Conservation (phyloP, 2,888 invertebrate genomes). For the Gastracanthus pulcherrimus region DNA sequence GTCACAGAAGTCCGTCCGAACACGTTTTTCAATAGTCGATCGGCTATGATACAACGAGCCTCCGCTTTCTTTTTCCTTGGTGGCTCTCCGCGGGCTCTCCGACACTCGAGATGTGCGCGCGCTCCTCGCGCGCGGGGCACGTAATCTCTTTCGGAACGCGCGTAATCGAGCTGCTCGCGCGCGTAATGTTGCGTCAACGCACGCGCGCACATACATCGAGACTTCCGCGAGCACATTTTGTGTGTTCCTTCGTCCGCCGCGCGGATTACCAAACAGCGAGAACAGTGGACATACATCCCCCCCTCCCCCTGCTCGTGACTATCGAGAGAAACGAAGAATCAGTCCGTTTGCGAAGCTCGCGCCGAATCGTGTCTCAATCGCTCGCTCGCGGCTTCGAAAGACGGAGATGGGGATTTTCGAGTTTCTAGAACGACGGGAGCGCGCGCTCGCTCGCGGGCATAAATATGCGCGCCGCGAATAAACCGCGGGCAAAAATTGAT, state of each 20-base stretch:
- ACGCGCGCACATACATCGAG: no score
- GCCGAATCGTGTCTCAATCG: not conserved
- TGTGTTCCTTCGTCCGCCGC: not conserved
- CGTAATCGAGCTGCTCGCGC: not conserved
- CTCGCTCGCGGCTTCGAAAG: no score
- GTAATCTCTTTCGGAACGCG: conserved; percentile 7
- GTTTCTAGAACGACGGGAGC: not conserved
- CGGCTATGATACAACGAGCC: not conserved
- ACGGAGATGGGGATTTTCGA: no score
- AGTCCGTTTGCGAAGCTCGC: not conserved
- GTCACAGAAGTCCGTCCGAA: not conserved
- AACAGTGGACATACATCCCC: no score
- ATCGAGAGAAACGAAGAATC: not conserved
- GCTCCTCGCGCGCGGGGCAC: not conserved
- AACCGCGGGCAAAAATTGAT: not conserved
- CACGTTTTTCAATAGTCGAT: no score
- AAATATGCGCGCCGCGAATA: not conserved
- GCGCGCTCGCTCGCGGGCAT: not conserved
- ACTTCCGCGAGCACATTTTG: not conserved
- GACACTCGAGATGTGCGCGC: no score
- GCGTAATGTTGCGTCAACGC: not conserved
- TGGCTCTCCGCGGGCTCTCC: no score
- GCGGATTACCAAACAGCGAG: not conserved
- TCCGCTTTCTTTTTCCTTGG: not conserved
- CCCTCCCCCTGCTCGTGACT: no score